Conservation (phyloP, 2,113 vertebrate genomes). For the Psephotus haematonotus region DNA sequence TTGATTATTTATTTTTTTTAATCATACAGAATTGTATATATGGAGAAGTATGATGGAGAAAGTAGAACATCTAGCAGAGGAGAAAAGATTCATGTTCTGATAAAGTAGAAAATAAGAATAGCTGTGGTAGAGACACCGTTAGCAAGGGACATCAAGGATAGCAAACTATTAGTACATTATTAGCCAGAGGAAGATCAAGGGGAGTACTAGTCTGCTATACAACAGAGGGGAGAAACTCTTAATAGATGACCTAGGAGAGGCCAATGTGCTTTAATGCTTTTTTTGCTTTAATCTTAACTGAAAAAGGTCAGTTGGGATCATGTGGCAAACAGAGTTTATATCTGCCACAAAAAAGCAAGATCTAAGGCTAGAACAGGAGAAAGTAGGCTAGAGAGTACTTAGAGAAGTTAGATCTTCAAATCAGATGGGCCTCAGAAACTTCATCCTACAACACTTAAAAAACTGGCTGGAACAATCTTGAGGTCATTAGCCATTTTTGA, state of each 20-base stretch:
- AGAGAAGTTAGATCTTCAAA: background rate
- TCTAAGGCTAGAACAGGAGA: background rate
- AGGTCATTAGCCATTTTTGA: background rate
- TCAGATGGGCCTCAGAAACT: background rate
- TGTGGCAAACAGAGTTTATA: conserved; percentile 34
- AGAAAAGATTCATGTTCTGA: background rate
- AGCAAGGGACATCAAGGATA: background rate
- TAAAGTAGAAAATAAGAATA: background rate
- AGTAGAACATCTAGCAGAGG: background rate
- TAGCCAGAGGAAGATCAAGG: background rate
- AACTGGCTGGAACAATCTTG: background rate
- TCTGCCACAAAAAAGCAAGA: background rate
- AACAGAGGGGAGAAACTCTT: background rate
- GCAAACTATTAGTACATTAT: background rate
- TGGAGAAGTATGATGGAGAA: background rate
- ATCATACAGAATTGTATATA: background rate
- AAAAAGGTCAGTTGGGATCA: conserved; percentile 45
- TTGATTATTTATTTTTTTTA: background rate
- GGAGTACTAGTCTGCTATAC: background rate
- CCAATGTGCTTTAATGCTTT: conserved; percentile 38
- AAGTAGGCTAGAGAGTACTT: conserved; percentile 49
- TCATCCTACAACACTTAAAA: background rate
- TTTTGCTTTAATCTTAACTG: conserved; percentile 36
- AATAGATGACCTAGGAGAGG: conserved; percentile 39
- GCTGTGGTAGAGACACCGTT: background rate